These are phyloP conservation scores for Oligia latruncula DNA, from an alignment of 2,888 invertebrate species.

Conservation along the genomic window DNA sequence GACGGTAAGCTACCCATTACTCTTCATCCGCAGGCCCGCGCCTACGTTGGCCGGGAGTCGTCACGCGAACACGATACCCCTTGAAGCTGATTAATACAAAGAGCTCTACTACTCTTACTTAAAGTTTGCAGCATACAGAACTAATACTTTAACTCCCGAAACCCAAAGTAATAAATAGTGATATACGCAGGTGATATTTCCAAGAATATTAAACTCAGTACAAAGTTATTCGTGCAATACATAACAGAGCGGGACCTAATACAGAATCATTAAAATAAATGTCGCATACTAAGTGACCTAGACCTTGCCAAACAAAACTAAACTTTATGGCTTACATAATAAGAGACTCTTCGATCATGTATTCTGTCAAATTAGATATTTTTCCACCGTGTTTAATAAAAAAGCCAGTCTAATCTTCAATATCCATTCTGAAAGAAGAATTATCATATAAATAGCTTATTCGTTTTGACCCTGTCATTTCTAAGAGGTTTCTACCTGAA, in stretches of 20 bases:
- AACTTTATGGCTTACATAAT: slow-evolving; percentile 30
- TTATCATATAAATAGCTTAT: slow-evolving; percentile 71
- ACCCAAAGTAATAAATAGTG: slow-evolving; percentile 47
- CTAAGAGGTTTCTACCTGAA: slow-evolving; percentile 27
- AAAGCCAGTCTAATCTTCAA: slow-evolving; percentile 62
- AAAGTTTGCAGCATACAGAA: background rate
- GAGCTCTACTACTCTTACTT: background rate
- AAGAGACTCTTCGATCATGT: slow-evolving; percentile 29
- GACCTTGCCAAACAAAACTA: slow-evolving; percentile 27
- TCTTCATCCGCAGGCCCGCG: too few species aligned
- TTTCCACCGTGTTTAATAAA: slow-evolving; percentile 60
- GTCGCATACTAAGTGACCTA: slow-evolving; percentile 55
- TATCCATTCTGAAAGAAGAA: slow-evolving; percentile 63
- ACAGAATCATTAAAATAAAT: slow-evolving; percentile 64
- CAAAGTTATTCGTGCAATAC: slow-evolving; percentile 58
- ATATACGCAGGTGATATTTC: slow-evolving; percentile 55
- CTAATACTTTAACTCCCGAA: slow-evolving; percentile 12
- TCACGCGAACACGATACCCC: too few species aligned
- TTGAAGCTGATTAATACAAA: background rate
- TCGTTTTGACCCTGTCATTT: slow-evolving; percentile 54
- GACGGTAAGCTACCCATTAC: too few species aligned
- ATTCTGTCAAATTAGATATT: slow-evolving; percentile 47
- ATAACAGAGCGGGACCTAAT: slow-evolving; percentile 51
- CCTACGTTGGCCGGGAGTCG: too few species aligned
- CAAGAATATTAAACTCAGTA: slow-evolving; percentile 57